Evolutionary conservation across 2,888 invertebrate genomes (phyloP), one percentile per base, ranked within the genome.

Genomic region (Pyralis farinalis): DNA sequence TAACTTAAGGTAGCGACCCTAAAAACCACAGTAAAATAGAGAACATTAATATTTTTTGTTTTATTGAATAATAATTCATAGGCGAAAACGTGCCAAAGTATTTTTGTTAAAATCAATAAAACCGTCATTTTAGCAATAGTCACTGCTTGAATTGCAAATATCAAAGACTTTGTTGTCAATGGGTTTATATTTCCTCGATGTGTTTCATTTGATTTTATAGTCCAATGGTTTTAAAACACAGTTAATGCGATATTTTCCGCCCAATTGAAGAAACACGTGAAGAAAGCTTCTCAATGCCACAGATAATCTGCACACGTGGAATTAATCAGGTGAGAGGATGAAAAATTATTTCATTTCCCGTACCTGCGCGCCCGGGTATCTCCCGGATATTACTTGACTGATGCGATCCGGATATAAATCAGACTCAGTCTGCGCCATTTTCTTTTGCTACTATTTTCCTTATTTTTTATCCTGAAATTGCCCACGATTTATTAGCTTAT

Each of bases 331-430:
- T 62, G 60, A 42, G 60, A 62, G 62, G 59, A 64, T 63, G 67
- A 69, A 60, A 63, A 71, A 70, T 70, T 63, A 75, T 75, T 72
- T 69, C 48, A 76, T 75, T 71, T 75, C 73, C 72, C 46, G 46
- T 43, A 63, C 55, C 59, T 58, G 59, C 53, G 45, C 58, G 59
- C 44, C 55, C 63, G 66, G 65, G 55, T 55, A 63, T 58, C 58
- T 36, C 69, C 16, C 77, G 77, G 75, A 75, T 75, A 77, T 77
- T 71, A 58, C 69, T 58, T 60, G 71, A 70, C 69, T 77, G 77
- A 79, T 76, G 71, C 58, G 63, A 71, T 61, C 73, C 75, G 81
- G 82, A 77, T 71, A 77, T 82, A 75, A 79, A 75, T 73, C 75
- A 67, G 56, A 64, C 63, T 59, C 51, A 45, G 49, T 49, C 50